These are phyloP conservation scores for Camptogramma bilineatum DNA, from an alignment of 2,888 invertebrate species.

Conservation along the genomic window DNA sequence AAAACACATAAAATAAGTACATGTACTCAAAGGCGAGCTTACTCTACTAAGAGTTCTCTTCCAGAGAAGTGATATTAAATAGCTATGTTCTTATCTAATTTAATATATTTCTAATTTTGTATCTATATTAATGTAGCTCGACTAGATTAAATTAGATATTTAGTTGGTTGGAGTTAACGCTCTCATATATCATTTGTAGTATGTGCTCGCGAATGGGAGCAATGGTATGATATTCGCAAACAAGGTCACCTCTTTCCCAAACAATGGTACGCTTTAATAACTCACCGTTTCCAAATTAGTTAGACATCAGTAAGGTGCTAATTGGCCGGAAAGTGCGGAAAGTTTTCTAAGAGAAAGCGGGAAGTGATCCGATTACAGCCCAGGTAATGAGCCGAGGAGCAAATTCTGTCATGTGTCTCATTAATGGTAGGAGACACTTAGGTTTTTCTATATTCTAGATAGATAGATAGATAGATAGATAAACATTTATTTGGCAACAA, in stretches of 20 bases:
- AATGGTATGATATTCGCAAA: neutral
- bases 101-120: no score
- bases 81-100: no score
- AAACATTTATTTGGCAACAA: no score
- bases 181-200: no score
- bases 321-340: slow-evolving; percentile 40
- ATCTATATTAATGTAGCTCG: no score
- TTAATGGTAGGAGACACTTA: neutral
- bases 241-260: slow-evolving; percentile 3
- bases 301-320: slow-evolving; percentile 36
- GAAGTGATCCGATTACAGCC: slow-evolving; percentile 37
- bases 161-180: no score
- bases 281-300: slow-evolving; percentile 27
- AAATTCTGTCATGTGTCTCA: slow-evolving; percentile 15
- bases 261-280: slow-evolving; percentile 23
- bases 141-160: no score
- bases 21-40: no score
- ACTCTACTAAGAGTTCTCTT: no score
- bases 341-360: slow-evolving; percentile 40
- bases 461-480: neutral
- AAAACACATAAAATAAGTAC: no score
- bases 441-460: neutral
- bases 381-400: slow-evolving; percentile 26
- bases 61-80: no score
- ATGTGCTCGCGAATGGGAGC: neutral